Evolutionary conservation across 2,113 vertebrate genomes (phyloP).

Genomic region (Balaenoptera acutorostrata): DNA sequence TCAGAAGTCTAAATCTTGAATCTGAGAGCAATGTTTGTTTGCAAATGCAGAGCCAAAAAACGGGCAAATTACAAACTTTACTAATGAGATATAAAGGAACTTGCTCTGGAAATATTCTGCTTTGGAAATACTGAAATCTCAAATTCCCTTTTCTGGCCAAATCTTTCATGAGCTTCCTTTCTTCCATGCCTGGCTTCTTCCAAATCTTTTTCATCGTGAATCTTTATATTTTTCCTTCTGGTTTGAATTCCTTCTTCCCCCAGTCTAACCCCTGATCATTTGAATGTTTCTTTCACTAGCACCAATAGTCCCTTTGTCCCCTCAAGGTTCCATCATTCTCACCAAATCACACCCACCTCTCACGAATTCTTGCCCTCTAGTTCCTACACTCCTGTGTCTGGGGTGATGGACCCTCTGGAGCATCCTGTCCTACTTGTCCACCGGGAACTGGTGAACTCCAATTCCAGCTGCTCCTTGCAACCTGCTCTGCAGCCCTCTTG

Average conservation of each 20-base stretch:
- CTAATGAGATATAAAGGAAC: slow-evolving; percentile 58
- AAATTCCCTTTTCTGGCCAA: neutral
- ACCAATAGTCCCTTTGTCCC: neutral
- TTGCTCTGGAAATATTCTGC: slow-evolving; percentile 20
- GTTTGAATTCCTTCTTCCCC: neutral
- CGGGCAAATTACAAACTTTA: slow-evolving; percentile 63
- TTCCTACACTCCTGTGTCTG: neutral
- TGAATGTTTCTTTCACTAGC: neutral
- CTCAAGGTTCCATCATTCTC: neutral
- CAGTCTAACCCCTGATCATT: neutral
- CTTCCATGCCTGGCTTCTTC: neutral
- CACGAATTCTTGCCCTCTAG: neutral
- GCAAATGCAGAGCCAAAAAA: slow-evolving; percentile 47
- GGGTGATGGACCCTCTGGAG: neutral
- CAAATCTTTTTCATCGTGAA: neutral
- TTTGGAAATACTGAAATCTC: slow-evolving; percentile 20
- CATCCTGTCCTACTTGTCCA: neutral
- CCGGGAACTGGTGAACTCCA: neutral
- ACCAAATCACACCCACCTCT: neutral
- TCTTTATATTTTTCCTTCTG: neutral
- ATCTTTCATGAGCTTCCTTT: neutral
- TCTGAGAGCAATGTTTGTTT: slow-evolving; percentile 53
- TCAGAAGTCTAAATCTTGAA: slow-evolving; percentile 69
- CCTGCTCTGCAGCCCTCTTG: neutral
- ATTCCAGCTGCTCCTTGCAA: neutral